Base-by-base conservation (phyloP, 2,888 invertebrate species). In the Leptopilina drosophilae region DNA sequence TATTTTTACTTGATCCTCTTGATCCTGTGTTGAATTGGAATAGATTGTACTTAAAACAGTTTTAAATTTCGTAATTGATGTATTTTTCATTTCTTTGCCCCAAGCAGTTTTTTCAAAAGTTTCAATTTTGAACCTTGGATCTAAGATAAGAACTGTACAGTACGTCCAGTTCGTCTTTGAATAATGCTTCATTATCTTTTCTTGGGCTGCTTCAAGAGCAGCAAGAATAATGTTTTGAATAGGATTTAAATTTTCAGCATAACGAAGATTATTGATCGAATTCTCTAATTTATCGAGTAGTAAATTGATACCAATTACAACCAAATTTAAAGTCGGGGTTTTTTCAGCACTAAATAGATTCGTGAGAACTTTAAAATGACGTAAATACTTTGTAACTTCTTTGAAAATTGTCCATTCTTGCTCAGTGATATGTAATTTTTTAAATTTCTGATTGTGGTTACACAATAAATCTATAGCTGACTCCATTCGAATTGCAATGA, bases 301-400 rank as follows among this genome's bases (percentile, higher is more conserved):
- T 26, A 83, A 49, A 46, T 83, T 73, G 62, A 81, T 75, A 9
- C 65, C 77, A 65, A 80, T 76, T 75, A 83, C 77, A n/a, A 82
- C 77, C 26, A 77, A 49, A 42, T 80, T 80, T 20, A 82, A 62
- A 12, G 82, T 80, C 12, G 82, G 82, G 82, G 80, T 83, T 79
- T 82, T 81, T 76, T 85, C 82, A 78, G 79, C 81, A 42, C 77
- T 81, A 83, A 82, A 64, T 56, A 77, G 49, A 33, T 77, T 80
- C 15, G 82, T 80, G 5, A 82, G 65, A 62, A 73, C 67, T 77
- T 82, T 82, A 11, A 65, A 33, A 33, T 65, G 14, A 14, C 40
- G 33, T 26, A 65, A 33, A 14, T 65, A 12, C 40, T 83, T 81
- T n/a, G 76, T 46, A 12, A 81, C 6, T 79, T 78, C 64, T 69